Base-by-base conservation (phyloP, 2,888 invertebrate genomes). In the Hydroisotoma schaefferi region DNA sequence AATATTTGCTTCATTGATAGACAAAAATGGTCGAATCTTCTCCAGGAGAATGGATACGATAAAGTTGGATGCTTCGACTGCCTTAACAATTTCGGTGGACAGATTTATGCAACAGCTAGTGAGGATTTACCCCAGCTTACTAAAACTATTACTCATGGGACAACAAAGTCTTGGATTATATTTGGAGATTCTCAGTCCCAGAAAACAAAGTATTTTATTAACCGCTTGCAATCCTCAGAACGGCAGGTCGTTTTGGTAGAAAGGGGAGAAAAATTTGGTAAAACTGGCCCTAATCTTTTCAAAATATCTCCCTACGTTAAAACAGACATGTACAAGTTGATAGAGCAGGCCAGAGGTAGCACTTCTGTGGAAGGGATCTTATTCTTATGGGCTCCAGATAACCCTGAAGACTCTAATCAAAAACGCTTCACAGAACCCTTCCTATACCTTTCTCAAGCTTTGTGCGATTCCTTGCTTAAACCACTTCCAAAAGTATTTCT, bases 351-450 rank as follows among this genome's bases (percentile, higher is more conserved):
- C n/a, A n/a, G n/a, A n/a, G n/a, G n/a, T n/a, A n/a, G n/a, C n/a
- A n/a, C n/a, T n/a, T n/a, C n/a, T n/a, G n/a, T n/a, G n/a, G 63
- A 67, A 27, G 67, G 64, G n/a, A 48, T 64, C 51, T 40, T 67
- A 12, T 62, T 54, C 46, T 25, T 61, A 22, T 67, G 63, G 61
- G 64, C 60, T 20, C 15, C 49, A 4, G 52, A 55, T 20, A 20
- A 40, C 15, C 15, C 4, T 8, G 49, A 57, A 15, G n/a, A 15
- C 15, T 22, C n/a, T 6, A 51, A 57, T 37, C 56, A 56, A 37
- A 51, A 48, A 23, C 20, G 38, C 25, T 25, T 44, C 28, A 46
- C 49, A 10, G 51, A 54, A 23, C 57, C 40, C 2, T 59, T 67
- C 43, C 43, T 63, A 5, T 55, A 57, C 47, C 47, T 63, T 2